These are phyloP conservation scores for Platorchestia sp. DNA, from an alignment of 1,140 invertebrate species.

Conservation along the genomic window DNA sequence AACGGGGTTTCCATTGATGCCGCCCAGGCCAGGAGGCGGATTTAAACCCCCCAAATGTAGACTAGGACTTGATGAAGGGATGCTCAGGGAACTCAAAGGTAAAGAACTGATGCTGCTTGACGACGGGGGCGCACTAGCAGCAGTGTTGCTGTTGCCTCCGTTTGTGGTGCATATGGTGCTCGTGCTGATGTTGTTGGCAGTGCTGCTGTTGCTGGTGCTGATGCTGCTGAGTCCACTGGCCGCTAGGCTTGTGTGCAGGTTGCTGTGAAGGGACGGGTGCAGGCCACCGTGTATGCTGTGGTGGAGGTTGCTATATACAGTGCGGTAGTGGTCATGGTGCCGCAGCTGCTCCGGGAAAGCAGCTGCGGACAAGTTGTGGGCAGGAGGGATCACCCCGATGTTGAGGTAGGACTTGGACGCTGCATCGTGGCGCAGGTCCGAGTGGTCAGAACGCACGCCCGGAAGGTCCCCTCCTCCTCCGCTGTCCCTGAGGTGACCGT, in stretches of 20 bases:
- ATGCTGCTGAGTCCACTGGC: slow-evolving; percentile 9
- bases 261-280: neutral
- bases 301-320: slow-evolving; percentile 25
- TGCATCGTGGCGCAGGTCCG: neutral
- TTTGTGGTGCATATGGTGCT: slow-evolving; percentile 14
- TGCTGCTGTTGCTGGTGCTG: neutral
- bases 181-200: slow-evolving; percentile 13
- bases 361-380: neutral
- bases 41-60: neutral
- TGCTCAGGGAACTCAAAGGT: neutral
- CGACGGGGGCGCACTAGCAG: neutral
- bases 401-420: slow-evolving; percentile 38
- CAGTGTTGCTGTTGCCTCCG: neutral
- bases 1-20: neutral
- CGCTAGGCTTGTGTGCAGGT: slow-evolving; percentile 3
- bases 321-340: slow-evolving; percentile 34
- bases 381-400: slow-evolving; percentile 32
- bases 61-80: slow-evolving; percentile 7
- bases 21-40: neutral
- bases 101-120: neutral
- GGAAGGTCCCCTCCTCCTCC: neutral
- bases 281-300: neutral
- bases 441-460: neutral
- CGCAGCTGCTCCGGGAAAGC: slow-evolving; percentile 38
- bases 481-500: too few species aligned